Conservation (phyloP, 2,888 invertebrate species). For the Tyria jacobaeae region DNA sequence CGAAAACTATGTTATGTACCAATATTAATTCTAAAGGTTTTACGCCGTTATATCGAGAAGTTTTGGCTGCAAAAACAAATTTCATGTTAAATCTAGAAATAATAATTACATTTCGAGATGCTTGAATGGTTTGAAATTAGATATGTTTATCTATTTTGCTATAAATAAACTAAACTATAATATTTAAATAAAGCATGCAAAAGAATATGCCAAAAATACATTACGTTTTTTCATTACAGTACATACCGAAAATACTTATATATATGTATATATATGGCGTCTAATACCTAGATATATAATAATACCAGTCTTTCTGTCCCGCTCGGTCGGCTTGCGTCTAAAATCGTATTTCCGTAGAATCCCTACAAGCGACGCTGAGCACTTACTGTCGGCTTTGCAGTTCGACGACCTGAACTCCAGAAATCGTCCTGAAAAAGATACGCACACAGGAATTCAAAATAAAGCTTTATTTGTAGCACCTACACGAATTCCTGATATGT, state of each 20-base stretch:
- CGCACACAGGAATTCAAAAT: conserved; percentile 65
- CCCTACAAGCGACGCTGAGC: conserved; percentile 85
- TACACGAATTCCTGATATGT: conserved; percentile 40
- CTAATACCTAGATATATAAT: conserved; percentile 49
- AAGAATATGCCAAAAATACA: conserved; percentile 59
- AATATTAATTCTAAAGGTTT: conserved; percentile 44
- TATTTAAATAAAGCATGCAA: conserved; percentile 28
- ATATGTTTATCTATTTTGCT: conserved; percentile 49
- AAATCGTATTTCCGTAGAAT: conserved; percentile 86
- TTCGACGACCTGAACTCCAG: conserved; percentile 79
- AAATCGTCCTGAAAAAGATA: conserved; percentile 72
- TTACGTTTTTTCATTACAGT: too few species aligned
- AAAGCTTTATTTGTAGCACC: conserved; percentile 63
- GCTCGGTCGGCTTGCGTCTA: conserved; percentile 74
- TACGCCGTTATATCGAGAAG: conserved; percentile 31
- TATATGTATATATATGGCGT: conserved; percentile 33
- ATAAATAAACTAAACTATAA: background rate
- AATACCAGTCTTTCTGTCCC: conserved; percentile 60
- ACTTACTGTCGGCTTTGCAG: conserved; percentile 83
- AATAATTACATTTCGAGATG: conserved; percentile 57
- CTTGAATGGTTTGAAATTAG: conserved; percentile 55
- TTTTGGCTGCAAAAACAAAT: conserved; percentile 39
- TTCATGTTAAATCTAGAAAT: conserved; percentile 59
- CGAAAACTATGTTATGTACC: conserved; percentile 50
- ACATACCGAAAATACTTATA: too few species aligned